These are phyloP conservation scores for Oreocharis arfaki DNA, from an alignment of 2,113 vertebrate genomes.

Conservation along the genomic window DNA sequence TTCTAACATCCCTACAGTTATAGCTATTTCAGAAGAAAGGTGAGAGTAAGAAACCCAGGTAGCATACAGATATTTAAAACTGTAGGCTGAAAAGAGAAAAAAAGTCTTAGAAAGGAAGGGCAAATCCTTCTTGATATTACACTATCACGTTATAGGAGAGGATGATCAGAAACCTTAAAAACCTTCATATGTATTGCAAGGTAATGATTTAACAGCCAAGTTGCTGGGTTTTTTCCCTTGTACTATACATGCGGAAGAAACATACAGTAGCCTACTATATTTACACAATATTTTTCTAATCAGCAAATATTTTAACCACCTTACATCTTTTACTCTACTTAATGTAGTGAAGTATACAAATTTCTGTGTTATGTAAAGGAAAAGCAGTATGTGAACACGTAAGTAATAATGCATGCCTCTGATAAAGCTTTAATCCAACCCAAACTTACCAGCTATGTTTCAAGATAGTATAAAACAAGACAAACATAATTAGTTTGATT, in stretches of 20 bases:
- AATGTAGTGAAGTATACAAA: not conserved
- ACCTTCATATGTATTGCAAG: not conserved
- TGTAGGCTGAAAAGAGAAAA: not conserved
- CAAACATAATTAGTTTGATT: not conserved
- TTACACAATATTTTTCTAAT: not conserved
- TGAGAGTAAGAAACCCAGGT: not conserved
- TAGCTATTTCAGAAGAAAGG: not conserved
- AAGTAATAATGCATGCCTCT: not conserved
- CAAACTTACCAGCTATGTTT: not conserved
- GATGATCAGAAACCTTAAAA: not conserved
- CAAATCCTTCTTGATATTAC: not conserved
- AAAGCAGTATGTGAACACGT: not conserved
- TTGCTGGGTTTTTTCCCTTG: not conserved
- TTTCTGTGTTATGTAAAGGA: not conserved
- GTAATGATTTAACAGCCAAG: not conserved
- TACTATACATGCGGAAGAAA: fast-evolving
- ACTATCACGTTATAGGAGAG: not conserved
- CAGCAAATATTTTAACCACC: not conserved
- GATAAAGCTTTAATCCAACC: not conserved
- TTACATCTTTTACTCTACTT: not conserved
- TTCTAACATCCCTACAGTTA: not conserved
- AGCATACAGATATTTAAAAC: not conserved
- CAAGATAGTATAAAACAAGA: not conserved
- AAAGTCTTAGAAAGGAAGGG: not conserved
- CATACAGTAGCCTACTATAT: not conserved